phyloP scores from a whole-genome alignment of 2,888 invertebrate genomes.

The Agriopis marginaria region DNA sequence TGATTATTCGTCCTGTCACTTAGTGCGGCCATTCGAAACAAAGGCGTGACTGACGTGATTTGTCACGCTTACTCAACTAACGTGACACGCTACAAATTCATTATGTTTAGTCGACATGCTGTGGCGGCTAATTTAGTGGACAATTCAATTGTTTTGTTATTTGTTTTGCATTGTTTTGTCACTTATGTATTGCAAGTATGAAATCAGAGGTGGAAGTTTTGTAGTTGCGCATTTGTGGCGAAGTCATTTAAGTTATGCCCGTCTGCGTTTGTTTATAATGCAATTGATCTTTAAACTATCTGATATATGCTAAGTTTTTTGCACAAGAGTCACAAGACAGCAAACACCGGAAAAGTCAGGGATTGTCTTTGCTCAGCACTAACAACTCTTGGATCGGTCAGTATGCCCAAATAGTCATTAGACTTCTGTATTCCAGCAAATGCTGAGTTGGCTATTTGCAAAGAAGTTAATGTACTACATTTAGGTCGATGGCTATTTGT shows the following conservation, averaged over 20 bases:
- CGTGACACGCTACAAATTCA: constrained; percentile 10
- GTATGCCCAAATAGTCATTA: too few species aligned
- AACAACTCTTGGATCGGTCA: too few species aligned
- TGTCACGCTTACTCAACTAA: constrained; percentile 10
- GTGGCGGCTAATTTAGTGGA: neutral
- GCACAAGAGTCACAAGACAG: too few species aligned
- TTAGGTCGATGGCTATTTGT: too few species aligned
- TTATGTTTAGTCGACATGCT: constrained; percentile 7
- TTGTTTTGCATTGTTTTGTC: constrained; percentile 16
- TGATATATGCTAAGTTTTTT: too few species aligned
- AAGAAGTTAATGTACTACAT: too few species aligned
- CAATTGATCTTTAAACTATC: neutral
- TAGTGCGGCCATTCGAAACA: neutral
- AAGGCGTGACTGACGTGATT: neutral
- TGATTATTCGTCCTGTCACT: neutral
- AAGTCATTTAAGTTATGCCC: neutral
- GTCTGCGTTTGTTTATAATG: neutral
- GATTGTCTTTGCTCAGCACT: too few species aligned
- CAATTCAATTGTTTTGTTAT: constrained; percentile 19
- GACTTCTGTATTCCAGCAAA: too few species aligned
- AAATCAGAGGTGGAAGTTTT: neutral
- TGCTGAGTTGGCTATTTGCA: too few species aligned
- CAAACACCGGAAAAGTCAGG: too few species aligned
- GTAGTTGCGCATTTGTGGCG: neutral
- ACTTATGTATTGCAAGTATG: constrained; percentile 1